Percentiles rank a stretch among this genome's conserved stretches.
Conservation (phyloP, 2,797 vertebrate species). For the Megaceryle alcyon region DNA sequence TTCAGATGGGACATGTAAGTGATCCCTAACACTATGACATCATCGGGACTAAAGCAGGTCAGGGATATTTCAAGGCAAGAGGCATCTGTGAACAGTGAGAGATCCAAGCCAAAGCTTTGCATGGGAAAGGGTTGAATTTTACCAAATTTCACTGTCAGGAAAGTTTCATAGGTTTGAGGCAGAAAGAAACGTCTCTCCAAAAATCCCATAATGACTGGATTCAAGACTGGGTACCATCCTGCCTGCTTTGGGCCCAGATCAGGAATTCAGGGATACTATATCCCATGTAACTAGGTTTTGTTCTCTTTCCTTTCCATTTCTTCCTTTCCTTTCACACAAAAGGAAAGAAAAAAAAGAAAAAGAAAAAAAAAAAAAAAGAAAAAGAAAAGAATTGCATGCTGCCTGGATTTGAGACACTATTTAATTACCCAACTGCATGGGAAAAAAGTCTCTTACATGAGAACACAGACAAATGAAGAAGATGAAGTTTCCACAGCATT, state of each 20-base stretch:
- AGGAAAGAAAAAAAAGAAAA: neutral
- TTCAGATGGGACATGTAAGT: constrained; percentile 15
- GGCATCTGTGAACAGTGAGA: neutral
- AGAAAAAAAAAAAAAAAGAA: no score
- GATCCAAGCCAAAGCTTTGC: neutral
- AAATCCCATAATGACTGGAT: neutral
- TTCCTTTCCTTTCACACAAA: neutral
- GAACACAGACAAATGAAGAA: neutral
- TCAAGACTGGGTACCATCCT: neutral
- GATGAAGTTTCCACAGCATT: neutral
- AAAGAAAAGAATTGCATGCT: accelerated
- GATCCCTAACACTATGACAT: constrained; percentile 22
- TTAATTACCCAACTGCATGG: neutral
- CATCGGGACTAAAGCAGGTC: constrained; percentile 20
- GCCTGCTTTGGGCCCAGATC: neutral
- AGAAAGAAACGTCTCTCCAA: neutral
- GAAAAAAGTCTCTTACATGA: neutral
- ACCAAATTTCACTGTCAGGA: neutral
- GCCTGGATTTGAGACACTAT: neutral
- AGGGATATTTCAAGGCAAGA: constrained; percentile 43
- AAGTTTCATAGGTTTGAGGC: neutral
- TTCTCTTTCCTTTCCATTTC: neutral
- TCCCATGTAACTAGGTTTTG: neutral
- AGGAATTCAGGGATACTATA: neutral
- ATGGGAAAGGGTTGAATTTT: neutral